Conservation (phyloP, 2,113 vertebrate species). For the Tachysurus vachellii region DNA sequence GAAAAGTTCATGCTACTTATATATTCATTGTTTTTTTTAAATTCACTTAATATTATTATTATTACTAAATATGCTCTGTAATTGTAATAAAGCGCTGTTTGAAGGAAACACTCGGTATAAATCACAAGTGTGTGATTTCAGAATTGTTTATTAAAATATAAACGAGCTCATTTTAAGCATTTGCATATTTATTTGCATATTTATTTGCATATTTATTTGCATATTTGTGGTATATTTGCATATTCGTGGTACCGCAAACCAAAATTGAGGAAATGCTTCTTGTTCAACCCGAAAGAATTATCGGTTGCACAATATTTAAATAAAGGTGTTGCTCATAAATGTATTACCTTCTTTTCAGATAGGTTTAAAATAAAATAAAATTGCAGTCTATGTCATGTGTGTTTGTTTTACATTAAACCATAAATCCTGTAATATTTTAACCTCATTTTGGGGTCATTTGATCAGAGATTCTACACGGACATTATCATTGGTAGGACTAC, state of each 20-base stretch:
- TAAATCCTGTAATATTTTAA: neutral
- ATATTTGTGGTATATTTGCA: neutral
- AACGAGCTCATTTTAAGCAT: neutral
- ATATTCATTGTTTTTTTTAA: no score
- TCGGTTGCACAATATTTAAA: constrained; percentile 3
- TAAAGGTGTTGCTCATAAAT: neutral
- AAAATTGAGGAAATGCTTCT: neutral
- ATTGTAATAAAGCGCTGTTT: neutral
- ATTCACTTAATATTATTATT: no score
- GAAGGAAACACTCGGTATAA: neutral
- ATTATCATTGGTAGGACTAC: constrained; percentile 42
- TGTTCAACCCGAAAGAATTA: neutral
- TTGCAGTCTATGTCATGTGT: neutral
- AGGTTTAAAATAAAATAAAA: neutral
- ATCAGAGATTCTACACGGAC: constrained; percentile 38
- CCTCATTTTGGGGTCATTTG: constrained; percentile 4
- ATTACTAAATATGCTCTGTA: neutral
- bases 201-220: neutral
- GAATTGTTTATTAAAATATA: neutral
- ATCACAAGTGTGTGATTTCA: neutral
- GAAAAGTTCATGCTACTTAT: no score
- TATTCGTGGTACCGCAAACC: neutral
- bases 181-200: neutral
- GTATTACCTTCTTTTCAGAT: neutral
- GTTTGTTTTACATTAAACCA: neutral